phyloP scores from a whole-genome alignment of 2,113 vertebrate species.

The Periophthalmus modestus region DNA sequence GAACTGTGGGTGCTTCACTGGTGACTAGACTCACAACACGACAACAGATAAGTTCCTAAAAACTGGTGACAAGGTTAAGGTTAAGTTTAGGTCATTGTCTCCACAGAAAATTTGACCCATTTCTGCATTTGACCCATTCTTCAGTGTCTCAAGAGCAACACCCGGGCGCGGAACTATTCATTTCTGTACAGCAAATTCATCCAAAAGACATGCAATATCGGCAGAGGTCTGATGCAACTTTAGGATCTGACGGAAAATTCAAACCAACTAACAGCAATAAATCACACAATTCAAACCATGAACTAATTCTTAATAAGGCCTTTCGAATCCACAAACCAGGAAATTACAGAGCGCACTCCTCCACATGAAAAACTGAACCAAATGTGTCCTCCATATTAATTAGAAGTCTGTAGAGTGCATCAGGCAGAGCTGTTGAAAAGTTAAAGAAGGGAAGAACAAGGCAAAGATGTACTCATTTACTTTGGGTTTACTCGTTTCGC shows the following conservation, averaged over 20 bases:
- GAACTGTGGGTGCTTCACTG: too few relatives aligned
- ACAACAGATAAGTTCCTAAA: too few relatives aligned
- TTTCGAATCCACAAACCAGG: background rate
- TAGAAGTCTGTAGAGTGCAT: background rate
- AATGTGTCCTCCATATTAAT: slow-evolving; percentile 3
- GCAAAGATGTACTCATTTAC: background rate
- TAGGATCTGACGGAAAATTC: background rate
- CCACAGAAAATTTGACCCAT: too few relatives aligned
- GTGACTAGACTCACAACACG: too few relatives aligned
- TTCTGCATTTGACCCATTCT: too few relatives aligned
- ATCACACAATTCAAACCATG: background rate
- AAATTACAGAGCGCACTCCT: slow-evolving; percentile 1
- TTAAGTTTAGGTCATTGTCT: too few relatives aligned
- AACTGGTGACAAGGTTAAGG: too few relatives aligned
- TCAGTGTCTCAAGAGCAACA: too few relatives aligned
- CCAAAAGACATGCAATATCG: too few relatives aligned
- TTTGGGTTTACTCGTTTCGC: too few relatives aligned
- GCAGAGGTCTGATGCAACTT: background rate
- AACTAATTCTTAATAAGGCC: background rate
- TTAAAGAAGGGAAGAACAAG: background rate
- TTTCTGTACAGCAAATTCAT: too few relatives aligned
- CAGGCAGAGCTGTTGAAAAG: background rate
- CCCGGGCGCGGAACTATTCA: too few relatives aligned
- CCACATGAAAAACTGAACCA: slow-evolving; percentile 4
- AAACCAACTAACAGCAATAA: background rate